These are phyloP conservation scores for Macropis europaea DNA, from an alignment of 2,888 invertebrate genomes.

Conservation along the genomic window DNA sequence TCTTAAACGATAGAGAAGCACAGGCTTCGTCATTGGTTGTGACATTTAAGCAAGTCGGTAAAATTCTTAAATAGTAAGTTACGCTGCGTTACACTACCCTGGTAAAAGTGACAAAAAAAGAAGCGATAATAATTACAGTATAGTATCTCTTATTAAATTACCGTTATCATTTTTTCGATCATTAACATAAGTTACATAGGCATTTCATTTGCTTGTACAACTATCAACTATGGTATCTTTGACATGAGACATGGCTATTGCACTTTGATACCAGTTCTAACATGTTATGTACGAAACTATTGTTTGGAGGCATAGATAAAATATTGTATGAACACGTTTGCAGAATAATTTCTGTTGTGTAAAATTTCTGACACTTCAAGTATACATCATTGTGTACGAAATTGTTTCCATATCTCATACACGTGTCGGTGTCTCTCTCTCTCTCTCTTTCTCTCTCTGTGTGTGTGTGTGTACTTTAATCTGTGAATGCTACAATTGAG, in stretches of 20 bases:
- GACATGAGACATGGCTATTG: slow-evolving; percentile 53
- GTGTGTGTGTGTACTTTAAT: slow-evolving; percentile 5
- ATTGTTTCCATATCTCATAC: slow-evolving; percentile 21
- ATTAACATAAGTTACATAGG: slow-evolving; percentile 46
- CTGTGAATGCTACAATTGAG: slow-evolving; percentile 26
- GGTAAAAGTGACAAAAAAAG: slow-evolving; percentile 42
- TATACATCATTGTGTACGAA: slow-evolving; percentile 13
- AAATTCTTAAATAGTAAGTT: slow-evolving; percentile 37
- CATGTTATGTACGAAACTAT: slow-evolving; percentile 36
- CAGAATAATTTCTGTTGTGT: slow-evolving; percentile 21
- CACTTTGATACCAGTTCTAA: slow-evolving; percentile 49
- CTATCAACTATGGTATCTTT: slow-evolving; percentile 51
- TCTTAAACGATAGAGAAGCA: slow-evolving; percentile 8
- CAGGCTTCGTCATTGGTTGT: slow-evolving; percentile 52
- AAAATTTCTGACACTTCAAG: slow-evolving; percentile 26
- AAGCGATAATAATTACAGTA: slow-evolving; percentile 37
- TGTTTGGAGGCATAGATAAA: slow-evolving; percentile 37
- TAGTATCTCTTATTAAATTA: slow-evolving; percentile 41
- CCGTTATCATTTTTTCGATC: slow-evolving; percentile 27
- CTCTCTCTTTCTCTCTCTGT: background rate
- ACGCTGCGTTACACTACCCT: slow-evolving; percentile 23
- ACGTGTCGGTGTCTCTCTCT: background rate
- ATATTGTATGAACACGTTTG: slow-evolving; percentile 41
- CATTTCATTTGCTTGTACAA: slow-evolving; percentile 39
- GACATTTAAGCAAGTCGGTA: slow-evolving; percentile 38